Evolutionary conservation across 37 sponge, comb jelly and placozoan species (phyloP).

Genomic region (Agelas oroides): DNA sequence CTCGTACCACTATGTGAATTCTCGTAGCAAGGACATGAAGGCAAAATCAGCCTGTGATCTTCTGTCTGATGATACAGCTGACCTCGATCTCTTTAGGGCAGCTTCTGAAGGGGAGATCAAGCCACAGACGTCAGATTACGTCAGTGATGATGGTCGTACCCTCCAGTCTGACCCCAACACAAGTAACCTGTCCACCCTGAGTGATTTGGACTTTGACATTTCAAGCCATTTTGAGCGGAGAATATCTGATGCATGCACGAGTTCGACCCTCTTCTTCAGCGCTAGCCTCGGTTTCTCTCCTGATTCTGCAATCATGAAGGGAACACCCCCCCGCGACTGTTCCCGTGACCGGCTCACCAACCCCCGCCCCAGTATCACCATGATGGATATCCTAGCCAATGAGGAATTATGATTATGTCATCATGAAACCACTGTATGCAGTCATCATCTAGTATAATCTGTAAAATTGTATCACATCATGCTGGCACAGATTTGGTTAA

Average conservation of each 20-base stretch:
- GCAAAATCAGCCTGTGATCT: not conserved
- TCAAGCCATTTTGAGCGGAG: not conserved
- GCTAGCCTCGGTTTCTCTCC: constrained; percentile 23
- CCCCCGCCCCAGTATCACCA: too few species aligned
- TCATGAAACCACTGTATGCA: too few species aligned
- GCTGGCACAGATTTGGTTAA: too few species aligned
- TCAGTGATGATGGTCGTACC: not conserved
- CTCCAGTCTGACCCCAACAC: not conserved
- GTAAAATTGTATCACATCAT: too few species aligned
- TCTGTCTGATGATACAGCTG: not conserved
- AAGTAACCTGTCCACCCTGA: too few species aligned
- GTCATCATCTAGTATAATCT: too few species aligned
- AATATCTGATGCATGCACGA: not conserved
- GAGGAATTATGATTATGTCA: too few species aligned
- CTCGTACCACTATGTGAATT: not conserved
- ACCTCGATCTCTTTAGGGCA: constrained; percentile 14
- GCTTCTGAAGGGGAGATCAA: constrained; percentile 5
- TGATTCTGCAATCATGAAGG: not conserved
- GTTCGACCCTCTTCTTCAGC: constrained; percentile 1
- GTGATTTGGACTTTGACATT: too few species aligned
- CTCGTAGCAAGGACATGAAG: too few species aligned
- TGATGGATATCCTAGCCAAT: too few species aligned
- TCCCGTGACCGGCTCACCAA: too few species aligned
- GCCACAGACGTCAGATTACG: too few species aligned
- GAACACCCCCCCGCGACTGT: not conserved